phyloP scores from a whole-genome alignment of 1,140 invertebrate genomes.

The Aradophagus sp. region DNA sequence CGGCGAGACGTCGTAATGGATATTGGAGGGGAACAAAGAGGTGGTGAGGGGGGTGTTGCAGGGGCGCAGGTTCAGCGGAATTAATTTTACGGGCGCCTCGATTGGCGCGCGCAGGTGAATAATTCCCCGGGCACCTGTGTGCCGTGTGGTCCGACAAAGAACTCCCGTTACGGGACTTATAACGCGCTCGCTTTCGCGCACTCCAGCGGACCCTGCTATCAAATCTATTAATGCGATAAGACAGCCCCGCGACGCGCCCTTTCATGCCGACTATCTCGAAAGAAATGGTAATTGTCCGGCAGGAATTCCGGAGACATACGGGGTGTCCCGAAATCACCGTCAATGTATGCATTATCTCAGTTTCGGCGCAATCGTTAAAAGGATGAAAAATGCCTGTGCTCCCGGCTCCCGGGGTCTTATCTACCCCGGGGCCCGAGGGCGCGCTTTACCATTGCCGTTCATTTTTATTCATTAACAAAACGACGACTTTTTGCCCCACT shows the following conservation, averaged over 20 bases:
- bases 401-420: constrained; percentile 11
- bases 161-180: constrained; percentile 33
- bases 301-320: constrained; percentile 42
- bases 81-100: constrained; percentile 38
- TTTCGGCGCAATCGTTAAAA: constrained; percentile 38
- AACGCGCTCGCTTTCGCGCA: constrained; percentile 28
- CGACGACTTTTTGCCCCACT: no score
- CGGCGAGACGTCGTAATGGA: constrained; percentile 28
- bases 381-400: constrained; percentile 34
- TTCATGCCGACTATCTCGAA: constrained; percentile 26
- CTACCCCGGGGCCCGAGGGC: no score
- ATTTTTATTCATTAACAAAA: no score
- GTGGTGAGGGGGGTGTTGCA: no score
- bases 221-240: constrained; percentile 48
- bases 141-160: constrained; percentile 19
- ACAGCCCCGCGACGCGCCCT: constrained; percentile 19
- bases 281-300: constrained; percentile 42
- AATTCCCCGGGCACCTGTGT: constrained; percentile 41
- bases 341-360: constrained; percentile 41
- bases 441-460: no score
- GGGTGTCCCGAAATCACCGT: constrained; percentile 36
- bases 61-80: constrained; percentile 15
- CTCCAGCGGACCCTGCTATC: constrained; percentile 22
- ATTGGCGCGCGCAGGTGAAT: constrained; percentile 37
- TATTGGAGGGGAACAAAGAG: constrained; percentile 37